Evolutionary conservation across 2,888 invertebrate species (phyloP), one percentile per base, ranked within the genome.

Genomic region (Drosophila neotestacea): DNA sequence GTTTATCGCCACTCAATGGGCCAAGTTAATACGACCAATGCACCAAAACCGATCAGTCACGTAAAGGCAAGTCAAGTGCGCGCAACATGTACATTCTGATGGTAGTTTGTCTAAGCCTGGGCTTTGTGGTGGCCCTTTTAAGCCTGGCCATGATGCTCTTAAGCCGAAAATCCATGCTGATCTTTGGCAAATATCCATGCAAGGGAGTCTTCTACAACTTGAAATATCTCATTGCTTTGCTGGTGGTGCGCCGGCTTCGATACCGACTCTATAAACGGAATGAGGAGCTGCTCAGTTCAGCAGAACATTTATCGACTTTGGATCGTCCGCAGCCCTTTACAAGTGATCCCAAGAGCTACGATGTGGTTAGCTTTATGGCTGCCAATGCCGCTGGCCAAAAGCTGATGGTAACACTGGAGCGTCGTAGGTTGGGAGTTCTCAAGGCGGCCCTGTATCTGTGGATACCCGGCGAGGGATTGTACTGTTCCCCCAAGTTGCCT

Each of bases 341-440:
- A 0, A 74, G 88, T 13, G 93, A 94, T 77, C 92, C 93, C 3
- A 91, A 93, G 74, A 93, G 93, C 27, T 96, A 96, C 72, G 96
- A 97, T 91, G 96, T 96, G 4, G 95, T 96, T 1, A 96, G 96
- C 91, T 96, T 96, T 91, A 95, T 96, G 92, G 95, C 94, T 0
- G 94, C 94, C 30, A 94, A 94, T 73, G 90, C 91, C 22, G 93
- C 94, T 11, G 96, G 96, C 0, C 93, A 94, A 41, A 96, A 95
- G 84, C 91, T 96, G 32, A 94, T 95, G 79, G 93, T 94, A 0
- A 96, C 96, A 0, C 94, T 94, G 74, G 96, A 96, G 88, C 91
- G 95, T n/a, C 93, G 96, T 4, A 94, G 95, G 0, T 92, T 94
- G 75, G 95, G 95, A 5, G 94, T 95, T 80, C 94, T 95, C 52